Percentiles rank a stretch among this genome's conserved stretches.
phyloP scores from a whole-genome alignment of 2,113 vertebrate genomes.

The Planiliza haematocheilus region DNA sequence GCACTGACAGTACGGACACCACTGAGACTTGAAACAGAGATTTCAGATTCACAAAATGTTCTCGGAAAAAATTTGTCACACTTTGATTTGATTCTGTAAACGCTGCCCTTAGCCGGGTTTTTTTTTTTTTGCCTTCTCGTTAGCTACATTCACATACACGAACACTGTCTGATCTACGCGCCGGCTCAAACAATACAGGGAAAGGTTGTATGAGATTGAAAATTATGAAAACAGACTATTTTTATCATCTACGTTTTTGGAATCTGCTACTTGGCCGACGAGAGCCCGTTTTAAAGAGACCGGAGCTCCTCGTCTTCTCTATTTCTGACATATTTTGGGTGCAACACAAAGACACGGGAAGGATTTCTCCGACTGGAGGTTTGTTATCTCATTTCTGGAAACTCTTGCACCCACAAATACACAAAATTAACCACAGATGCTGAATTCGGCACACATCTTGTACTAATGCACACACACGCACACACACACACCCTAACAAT shows the following conservation, averaged over 20 bases:
- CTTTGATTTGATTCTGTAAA: conserved; percentile 57
- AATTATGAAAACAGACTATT: conserved; percentile 35
- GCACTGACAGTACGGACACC: conserved; percentile 29
- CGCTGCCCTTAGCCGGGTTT: conserved; percentile 47
- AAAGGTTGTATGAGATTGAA: conserved; percentile 40
- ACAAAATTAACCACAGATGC: conserved; percentile 70
- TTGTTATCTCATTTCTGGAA: conserved; percentile 55
- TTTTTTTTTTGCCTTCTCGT: conserved; percentile 52
- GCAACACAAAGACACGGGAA: conserved; percentile 67
- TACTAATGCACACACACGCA: conserved; percentile 44
- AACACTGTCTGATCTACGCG: conserved; percentile 49
- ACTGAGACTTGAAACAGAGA: conserved; percentile 23
- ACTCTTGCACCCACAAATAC: conserved; percentile 64
- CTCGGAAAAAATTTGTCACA: conserved; percentile 11
- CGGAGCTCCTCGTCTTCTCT: conserved; percentile 49
- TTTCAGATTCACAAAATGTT: conserved; percentile 40
- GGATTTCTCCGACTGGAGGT: conserved; percentile 49
- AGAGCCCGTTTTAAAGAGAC: conserved; percentile 50
- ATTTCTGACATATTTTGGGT: conserved; percentile 64
- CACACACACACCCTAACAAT: conserved; percentile 62
- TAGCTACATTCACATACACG: conserved; percentile 59
- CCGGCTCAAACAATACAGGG: conserved; percentile 41
- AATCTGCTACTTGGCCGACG: conserved; percentile 59
- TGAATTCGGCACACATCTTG: conserved; percentile 63
- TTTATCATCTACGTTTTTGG: conserved; percentile 42